A percentile compares a stretch with the other conserved stretches of the same genome.
Evolutionary conservation across 2,797 vertebrate species (phyloP).

Genomic region (Phrynocephalus vlangalii): DNA sequence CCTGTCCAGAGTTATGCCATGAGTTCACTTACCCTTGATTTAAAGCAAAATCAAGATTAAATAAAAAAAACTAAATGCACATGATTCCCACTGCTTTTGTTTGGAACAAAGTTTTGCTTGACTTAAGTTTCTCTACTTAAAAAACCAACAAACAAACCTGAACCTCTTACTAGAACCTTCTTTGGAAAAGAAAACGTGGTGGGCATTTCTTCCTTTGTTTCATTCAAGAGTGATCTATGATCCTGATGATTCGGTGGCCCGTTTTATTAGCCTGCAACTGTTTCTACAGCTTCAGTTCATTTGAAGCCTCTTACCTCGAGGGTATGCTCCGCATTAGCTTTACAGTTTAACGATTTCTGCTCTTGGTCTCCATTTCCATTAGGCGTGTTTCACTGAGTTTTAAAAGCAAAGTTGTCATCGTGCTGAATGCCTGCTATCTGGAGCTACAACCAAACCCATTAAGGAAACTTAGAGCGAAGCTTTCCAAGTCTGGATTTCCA

Average conservation of each 20-base stretch:
- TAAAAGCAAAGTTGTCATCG: conserved; percentile 67
- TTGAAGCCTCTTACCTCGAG: conserved; percentile 67
- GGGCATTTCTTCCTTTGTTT: conserved; percentile 61
- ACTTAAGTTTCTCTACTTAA: background rate
- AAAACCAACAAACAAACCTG: conserved; percentile 11
- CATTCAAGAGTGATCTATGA: conserved; percentile 65
- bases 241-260: conserved; percentile 55
- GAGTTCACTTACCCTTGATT: background rate
- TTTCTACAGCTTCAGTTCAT: conserved; percentile 65
- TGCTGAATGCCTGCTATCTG: conserved; percentile 63
- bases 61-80: conserved; percentile 2
- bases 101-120: conserved; percentile 1
- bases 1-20: background rate
- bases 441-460: conserved; percentile 67
- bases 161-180: conserved; percentile 23
- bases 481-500: conserved; percentile 48
- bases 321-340: conserved; percentile 57
- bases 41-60: background rate
- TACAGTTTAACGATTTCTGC: conserved; percentile 62
- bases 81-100: conserved; percentile 22
- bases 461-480: conserved; percentile 52
- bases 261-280: conserved; percentile 64
- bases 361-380: conserved; percentile 67
- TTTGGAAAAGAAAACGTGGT: conserved; percentile 42
- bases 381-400: conserved; percentile 58